Evolutionary conservation across 2,113 vertebrate species (phyloP), one percentile per base, ranked within the genome.

Genomic region (Ammodytes marinus): DNA sequence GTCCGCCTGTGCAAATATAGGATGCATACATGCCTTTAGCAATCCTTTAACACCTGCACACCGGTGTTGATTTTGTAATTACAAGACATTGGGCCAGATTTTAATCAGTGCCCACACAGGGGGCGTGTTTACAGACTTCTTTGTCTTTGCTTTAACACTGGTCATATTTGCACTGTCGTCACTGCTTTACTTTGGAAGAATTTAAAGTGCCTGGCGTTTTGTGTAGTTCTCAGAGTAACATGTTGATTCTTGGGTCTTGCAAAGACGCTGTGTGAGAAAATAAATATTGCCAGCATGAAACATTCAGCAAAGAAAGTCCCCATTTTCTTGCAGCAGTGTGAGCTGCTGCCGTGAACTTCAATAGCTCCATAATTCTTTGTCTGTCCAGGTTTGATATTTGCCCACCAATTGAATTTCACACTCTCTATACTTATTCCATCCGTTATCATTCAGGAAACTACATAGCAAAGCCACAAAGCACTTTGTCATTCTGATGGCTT

Each of bases 1-100:
- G 83, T 83, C 69, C 71, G 45, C 17, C 84, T 84, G 83, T 85
- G 82, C 90, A 92, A 94, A 95, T 88, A 92, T 35, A 80, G 68
- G 88, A 77, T 58, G 80, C 73, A 83, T 71, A 80, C 74, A 79
- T 88, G 69, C 85, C 86, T 89, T 88, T 69, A 77, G 67, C 46
- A 82, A 77, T 78, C 86, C 69, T 55, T 82, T 88, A 77, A 87
- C 85, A 86, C 75, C 72, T 81, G 78, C 70, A 76, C 80, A 85
- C 49, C 17, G n/a, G 45, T 85, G 88, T 74, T 93, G 50, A 80
- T 64, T 88, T 88, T 75, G 68, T 91, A 89, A 92, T 88, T 71
- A 91, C 49, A 86, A 53, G 83, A 88, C 80, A 83, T 76, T 63
- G 85, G 89, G 83, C 92, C 88, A 67, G 77, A 91, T 88, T 90